phyloP scores from a whole-genome alignment of 2,113 vertebrate genomes.

The Tragelaphus scriptus region DNA sequence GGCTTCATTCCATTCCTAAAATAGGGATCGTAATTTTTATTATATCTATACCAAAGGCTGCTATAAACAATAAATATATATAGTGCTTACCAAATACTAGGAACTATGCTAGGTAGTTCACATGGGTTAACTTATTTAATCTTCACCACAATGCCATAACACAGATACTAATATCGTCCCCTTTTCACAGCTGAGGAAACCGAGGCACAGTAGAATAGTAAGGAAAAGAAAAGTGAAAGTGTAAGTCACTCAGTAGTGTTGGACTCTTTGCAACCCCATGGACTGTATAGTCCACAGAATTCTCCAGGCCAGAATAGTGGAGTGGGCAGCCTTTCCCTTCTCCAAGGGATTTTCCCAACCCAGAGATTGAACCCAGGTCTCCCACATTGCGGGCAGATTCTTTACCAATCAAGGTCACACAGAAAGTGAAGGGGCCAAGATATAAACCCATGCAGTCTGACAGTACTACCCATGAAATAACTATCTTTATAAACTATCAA shows the following conservation, averaged over 20 bases:
- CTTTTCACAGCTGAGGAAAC: neutral
- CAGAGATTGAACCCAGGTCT: neutral
- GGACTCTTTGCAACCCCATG: neutral
- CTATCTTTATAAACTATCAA: neutral
- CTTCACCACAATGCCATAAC: neutral
- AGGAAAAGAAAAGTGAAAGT: neutral
- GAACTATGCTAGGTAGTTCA: neutral
- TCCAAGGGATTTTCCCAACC: neutral
- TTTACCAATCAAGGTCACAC: neutral
- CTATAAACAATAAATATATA: neutral
- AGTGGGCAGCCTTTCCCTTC: neutral
- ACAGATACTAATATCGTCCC: neutral
- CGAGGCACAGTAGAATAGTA: neutral
- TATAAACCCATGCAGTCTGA: neutral
- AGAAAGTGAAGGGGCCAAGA: neutral
- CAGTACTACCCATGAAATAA: neutral
- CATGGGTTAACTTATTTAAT: neutral
- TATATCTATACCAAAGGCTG: neutral
- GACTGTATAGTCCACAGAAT: neutral
- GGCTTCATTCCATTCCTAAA: neutral
- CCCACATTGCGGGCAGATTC: neutral
- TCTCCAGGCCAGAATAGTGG: neutral
- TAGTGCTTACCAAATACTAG: neutral
- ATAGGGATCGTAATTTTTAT: neutral
- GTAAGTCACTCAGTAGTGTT: rapidly evolving